These are phyloP conservation scores for Oxycera nigricornis DNA, from an alignment of 2,888 invertebrate species.

Conservation along the genomic window DNA sequence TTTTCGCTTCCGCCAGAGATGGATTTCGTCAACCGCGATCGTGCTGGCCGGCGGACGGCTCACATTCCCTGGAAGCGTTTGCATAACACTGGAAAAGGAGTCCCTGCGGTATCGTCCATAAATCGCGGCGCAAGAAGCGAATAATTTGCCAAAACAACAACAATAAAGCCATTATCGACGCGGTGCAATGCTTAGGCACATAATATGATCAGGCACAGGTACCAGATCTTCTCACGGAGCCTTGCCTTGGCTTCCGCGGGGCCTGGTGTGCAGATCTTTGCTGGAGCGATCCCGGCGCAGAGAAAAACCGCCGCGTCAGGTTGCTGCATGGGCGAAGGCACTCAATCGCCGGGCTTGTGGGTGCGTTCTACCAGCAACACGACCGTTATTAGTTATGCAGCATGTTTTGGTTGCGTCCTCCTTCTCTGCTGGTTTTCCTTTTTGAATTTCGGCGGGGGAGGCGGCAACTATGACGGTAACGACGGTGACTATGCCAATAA, in stretches of 20 bases:
- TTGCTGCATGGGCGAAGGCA: not conserved
- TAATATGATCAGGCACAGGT: not conserved
- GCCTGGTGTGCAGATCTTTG: not conserved
- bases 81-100: not conserved
- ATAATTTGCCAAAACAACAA: constrained; percentile 32
- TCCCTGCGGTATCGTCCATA: not conserved
- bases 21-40: not conserved
- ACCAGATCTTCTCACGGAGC: not conserved
- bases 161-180: constrained; percentile 31
- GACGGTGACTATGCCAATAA: constrained; percentile 2
- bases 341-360: constrained; percentile 50
- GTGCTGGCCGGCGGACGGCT: not conserved
- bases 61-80: not conserved
- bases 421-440: not conserved
- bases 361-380: constrained; percentile 63
- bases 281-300: not conserved
- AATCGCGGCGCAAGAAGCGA: constrained; percentile 5
- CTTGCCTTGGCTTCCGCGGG: not conserved
- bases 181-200: not conserved
- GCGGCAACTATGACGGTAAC: not conserved
- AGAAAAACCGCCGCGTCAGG: not conserved
- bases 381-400: constrained; percentile 56
- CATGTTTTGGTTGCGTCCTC: constrained; percentile 32
- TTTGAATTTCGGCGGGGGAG: not conserved
- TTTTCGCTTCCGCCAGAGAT: not conserved